phyloP scores from a whole-genome alignment of 1,140 invertebrate genomes.

The Ostrea denselamellosa region DNA sequence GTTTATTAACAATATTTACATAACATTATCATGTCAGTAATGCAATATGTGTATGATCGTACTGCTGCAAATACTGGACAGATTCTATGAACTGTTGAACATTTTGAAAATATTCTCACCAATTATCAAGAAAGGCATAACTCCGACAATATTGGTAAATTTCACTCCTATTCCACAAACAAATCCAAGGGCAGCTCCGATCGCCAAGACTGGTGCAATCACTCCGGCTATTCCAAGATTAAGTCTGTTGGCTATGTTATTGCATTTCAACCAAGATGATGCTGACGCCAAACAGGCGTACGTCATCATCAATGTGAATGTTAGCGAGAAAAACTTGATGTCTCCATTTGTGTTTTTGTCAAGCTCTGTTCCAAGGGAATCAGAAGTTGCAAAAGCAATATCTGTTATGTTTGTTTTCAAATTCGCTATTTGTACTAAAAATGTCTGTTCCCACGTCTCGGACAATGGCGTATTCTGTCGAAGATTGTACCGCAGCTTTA shows the following conservation, averaged over 20 bases:
- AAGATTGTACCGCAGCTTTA: constrained; percentile 36
- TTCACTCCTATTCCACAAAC: constrained; percentile 93
- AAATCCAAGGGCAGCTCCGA: constrained; percentile 92
- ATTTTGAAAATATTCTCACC: constrained; percentile 81
- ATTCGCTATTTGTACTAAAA: neutral
- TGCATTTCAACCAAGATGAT: constrained; percentile 10
- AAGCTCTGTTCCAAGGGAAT: constrained; percentile 59
- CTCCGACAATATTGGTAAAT: constrained; percentile 96
- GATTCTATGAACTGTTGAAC: neutral
- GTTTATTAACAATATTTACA: too few species aligned
- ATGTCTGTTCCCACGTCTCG: constrained; percentile 38
- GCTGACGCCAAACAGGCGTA: constrained; percentile 53
- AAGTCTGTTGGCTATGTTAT: constrained; percentile 40
- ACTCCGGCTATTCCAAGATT: constrained; percentile 80
- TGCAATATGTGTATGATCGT: neutral
- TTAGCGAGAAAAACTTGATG: constrained; percentile 55
- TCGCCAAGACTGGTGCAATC: constrained; percentile 92
- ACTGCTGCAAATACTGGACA: neutral
- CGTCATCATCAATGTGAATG: constrained; percentile 58
- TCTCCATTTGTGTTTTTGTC: constrained; percentile 58
- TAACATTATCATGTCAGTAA: neutral
- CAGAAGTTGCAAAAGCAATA: constrained; percentile 49
- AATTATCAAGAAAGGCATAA: constrained; percentile 96
- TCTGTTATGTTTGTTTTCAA: constrained; percentile 33
- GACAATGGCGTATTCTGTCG: constrained; percentile 42